phyloP scores from a whole-genome alignment of 2,888 invertebrate species.

The Mechanitis messenoides region DNA sequence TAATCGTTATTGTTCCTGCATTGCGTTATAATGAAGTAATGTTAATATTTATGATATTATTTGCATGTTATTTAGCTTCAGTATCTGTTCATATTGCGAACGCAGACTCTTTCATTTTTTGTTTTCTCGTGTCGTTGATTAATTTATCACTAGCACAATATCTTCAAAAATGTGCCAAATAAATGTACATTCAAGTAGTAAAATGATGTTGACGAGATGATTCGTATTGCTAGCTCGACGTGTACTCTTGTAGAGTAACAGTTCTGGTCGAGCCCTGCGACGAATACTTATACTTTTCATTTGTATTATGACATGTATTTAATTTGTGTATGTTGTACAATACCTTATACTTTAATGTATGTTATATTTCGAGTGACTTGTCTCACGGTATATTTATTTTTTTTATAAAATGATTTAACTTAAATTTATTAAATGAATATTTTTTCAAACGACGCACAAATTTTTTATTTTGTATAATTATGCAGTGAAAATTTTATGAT shows the following conservation, averaged over 20 bases:
- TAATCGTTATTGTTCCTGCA: not conserved
- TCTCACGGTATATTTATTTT: too few species aligned
- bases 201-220: not conserved
- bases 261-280: not conserved
- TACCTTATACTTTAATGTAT: not conserved
- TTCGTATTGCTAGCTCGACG: too few species aligned
- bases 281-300: not conserved
- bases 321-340: not conserved
- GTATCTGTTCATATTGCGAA: not conserved
- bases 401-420: not conserved
- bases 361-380: too few species aligned
- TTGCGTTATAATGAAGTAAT: too few species aligned
- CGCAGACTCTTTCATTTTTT: not conserved
- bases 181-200: not conserved
- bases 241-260: not conserved
- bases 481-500: too few species aligned
- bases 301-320: not conserved
- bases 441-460: not conserved
- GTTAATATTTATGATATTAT: too few species aligned
- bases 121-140: too few species aligned
- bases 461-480: not conserved
- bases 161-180: not conserved
- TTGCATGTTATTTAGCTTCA: not conserved
- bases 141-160: not conserved
- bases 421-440: slow-evolving; percentile 3